phyloP scores from a whole-genome alignment of 2,888 invertebrate species.

The Drosophila lutescens region DNA sequence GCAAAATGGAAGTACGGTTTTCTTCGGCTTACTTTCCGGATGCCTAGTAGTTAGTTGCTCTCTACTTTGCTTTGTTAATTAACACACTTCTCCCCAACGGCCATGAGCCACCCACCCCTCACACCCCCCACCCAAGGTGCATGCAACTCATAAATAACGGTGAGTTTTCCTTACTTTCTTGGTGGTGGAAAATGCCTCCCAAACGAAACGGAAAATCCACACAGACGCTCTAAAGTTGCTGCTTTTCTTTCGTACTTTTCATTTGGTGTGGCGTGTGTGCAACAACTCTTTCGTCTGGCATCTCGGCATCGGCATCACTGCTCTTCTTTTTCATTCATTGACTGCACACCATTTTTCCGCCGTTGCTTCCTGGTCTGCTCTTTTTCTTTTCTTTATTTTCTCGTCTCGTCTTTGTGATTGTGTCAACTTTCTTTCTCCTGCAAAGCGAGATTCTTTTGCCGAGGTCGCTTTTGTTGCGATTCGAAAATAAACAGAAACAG shows the following conservation, averaged over 20 bases:
- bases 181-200: constrained; percentile 31
- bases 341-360: constrained; percentile 46
- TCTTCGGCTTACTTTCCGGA: constrained; percentile 60
- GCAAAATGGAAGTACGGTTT: constrained; percentile 45
- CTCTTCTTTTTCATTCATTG: constrained; percentile 50
- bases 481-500: constrained; percentile 36
- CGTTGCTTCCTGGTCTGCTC: constrained; percentile 68
- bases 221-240: constrained; percentile 12
- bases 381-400: constrained; percentile 49
- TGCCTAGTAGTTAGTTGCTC: constrained; percentile 44
- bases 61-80: constrained; percentile 55
- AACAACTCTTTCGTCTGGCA: constrained; percentile 28
- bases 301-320: background rate
- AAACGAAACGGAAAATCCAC: constrained; percentile 43
- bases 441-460: constrained; percentile 23
- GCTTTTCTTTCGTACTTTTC: constrained; percentile 19
- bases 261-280: background rate
- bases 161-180: constrained; percentile 59
- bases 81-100: constrained; percentile 63
- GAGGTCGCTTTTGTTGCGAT: constrained; percentile 26
- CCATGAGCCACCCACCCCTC: constrained; percentile 1
- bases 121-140: constrained; percentile 8
- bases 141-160: constrained; percentile 65
- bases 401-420: constrained; percentile 33
- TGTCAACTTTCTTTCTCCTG: constrained; percentile 56